Conservation (phyloP, 2,888 invertebrate genomes). For the Drosophila kambysellisi region DNA sequence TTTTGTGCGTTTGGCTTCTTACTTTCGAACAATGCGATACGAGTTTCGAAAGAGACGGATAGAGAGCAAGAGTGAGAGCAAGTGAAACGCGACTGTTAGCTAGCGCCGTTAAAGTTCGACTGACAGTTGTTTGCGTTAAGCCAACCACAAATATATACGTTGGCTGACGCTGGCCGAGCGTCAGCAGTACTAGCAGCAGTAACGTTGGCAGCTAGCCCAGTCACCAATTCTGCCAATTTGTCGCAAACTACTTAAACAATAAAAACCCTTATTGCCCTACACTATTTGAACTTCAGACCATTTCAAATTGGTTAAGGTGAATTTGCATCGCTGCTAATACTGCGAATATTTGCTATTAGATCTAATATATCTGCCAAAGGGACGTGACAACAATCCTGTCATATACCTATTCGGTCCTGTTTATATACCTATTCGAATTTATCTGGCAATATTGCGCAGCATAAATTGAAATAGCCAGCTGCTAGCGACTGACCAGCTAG, state of each 20-base stretch:
- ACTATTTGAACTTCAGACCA: background rate
- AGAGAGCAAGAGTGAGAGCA: slow-evolving; percentile 28
- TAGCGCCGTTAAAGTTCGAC: slow-evolving; percentile 70
- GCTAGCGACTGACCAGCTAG: background rate
- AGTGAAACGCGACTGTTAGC: slow-evolving; percentile 69
- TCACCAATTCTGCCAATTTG: background rate
- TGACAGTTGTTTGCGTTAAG: slow-evolving; percentile 53
- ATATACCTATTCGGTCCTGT: background rate
- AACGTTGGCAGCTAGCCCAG: background rate
- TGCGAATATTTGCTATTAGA: background rate
- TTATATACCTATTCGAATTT: background rate
- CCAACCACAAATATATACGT: slow-evolving; percentile 44
- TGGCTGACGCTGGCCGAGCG: slow-evolving; percentile 42
- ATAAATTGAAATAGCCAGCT: background rate
- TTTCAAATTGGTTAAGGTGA: background rate
- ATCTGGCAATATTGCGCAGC: background rate
- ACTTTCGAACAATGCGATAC: slow-evolving; percentile 39
- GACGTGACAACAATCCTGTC: background rate
- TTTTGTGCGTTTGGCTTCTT: slow-evolving; percentile 41
- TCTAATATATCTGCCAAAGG: background rate
- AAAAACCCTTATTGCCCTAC: background rate
- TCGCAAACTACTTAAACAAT: background rate
- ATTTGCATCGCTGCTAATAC: background rate
- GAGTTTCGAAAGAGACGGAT: slow-evolving; percentile 21
- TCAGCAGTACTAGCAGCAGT: slow-evolving; percentile 12